Evolutionary conservation across 2,888 invertebrate species (phyloP), one percentile per base, ranked within the genome.

Genomic region (Phyto melanocephala): DNA sequence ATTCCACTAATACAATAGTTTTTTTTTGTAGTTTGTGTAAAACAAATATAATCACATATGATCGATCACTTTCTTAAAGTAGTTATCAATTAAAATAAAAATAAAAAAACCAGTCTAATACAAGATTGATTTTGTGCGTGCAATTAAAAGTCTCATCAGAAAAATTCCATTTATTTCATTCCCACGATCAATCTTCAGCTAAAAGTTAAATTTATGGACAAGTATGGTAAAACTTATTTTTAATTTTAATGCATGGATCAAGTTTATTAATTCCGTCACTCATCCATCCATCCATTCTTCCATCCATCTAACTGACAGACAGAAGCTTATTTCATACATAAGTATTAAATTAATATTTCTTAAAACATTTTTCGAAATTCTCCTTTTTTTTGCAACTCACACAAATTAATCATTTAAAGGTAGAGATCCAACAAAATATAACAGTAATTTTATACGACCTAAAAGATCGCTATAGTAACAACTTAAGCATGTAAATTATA

Each of bases 121-220:
- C 60, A 35, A 50, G 79, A 60, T 82, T 76, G 67, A 67, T 65
- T 54, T 67, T 56, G 6, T 54, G 33, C 35, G 11, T 37, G 35
- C 42, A 71, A 50, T 62, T 42, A 70, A 42, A 71, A 50, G 33
- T 40, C 17, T 22, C 8, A 76, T 24, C 42, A 50, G 33, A 77
- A 65, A 65, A 79, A 79, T 71, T 71, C 54, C 79, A 40, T 24
- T 67, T 58, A 8, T 11, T 17, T 13, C 40, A 47, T 82, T 82
- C 82, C 54, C 82, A 82, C 82, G 79, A 79, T 79, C 67, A 75
- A 76, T 79, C 82, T 76, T 40, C 22, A 17, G 45, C 22, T 76
- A 47, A 56, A 70, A 63, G 17, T 71, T 15, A 67, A 79, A 75
- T 54, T 82, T 75, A 79, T 82, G 82, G 82, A 82, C 79, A 82